These are phyloP conservation scores for Chloroceryle aenea DNA, from an alignment of 2,113 vertebrate species.

Conservation along the genomic window DNA sequence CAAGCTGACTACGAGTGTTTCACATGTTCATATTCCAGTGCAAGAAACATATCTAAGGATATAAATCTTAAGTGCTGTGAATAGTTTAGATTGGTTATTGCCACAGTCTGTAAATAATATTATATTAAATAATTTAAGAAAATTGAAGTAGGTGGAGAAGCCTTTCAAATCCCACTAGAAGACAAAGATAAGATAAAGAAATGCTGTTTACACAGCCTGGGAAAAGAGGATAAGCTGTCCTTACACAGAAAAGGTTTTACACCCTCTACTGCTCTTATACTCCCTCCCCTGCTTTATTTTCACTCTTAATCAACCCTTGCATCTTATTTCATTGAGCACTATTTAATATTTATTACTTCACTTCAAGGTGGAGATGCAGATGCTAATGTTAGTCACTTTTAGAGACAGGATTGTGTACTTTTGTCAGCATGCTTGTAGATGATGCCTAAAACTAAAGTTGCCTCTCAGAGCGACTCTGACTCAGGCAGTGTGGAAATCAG, in stretches of 20 bases:
- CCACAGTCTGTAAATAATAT: not conserved
- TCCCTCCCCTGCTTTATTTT: not conserved
- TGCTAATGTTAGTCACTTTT: constrained; percentile 6
- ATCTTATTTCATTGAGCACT: not conserved
- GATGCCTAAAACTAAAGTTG: constrained; percentile 60
- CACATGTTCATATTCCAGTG: not conserved
- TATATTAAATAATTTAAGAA: not conserved
- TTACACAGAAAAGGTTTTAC: not conserved
- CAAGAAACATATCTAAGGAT: not conserved
- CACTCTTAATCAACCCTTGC: not conserved
- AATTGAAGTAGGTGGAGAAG: not conserved
- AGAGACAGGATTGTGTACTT: not conserved
- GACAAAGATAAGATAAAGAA: not conserved
- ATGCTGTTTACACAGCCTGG: not conserved
- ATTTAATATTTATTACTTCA: constrained; percentile 34
- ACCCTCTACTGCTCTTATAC: not conserved
- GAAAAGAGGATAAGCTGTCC: not conserved
- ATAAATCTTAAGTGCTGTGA: not conserved
- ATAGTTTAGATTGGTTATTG: not conserved
- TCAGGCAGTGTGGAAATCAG: constrained; percentile 68
- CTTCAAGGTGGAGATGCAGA: not conserved
- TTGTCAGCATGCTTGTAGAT: constrained; percentile 10
- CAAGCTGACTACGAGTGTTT: not conserved
- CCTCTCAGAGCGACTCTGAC: constrained; percentile 65
- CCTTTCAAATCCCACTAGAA: not conserved